Conservation (phyloP, 2,113 vertebrate species). For the Percina caprodes region DNA sequence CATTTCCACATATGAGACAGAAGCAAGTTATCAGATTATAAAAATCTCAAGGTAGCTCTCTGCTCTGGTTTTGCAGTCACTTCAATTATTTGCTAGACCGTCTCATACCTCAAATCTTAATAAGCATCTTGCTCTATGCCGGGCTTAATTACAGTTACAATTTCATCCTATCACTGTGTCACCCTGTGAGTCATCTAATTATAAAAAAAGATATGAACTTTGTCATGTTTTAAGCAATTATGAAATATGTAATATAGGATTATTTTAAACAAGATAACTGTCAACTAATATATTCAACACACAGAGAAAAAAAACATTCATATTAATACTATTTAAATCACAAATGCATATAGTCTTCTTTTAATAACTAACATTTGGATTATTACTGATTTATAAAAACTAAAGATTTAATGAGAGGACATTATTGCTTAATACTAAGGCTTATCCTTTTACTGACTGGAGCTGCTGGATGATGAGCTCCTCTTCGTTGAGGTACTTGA, state of each 20-base stretch:
- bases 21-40: conserved; percentile 65
- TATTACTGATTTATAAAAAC: background rate
- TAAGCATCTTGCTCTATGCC: conserved; percentile 72
- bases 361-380: background rate
- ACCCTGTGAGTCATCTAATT: conserved; percentile 33
- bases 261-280: background rate
- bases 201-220: conserved; percentile 39
- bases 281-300: background rate
- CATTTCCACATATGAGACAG: conserved; percentile 41
- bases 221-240: conserved; percentile 24
- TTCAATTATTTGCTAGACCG: conserved; percentile 67
- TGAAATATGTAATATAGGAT: conserved; percentile 5
- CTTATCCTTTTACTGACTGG: conserved; percentile 87
- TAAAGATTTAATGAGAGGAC: background rate
- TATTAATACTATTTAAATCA: background rate
- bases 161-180: conserved; percentile 42
- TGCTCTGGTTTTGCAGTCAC: conserved; percentile 51
- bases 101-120: conserved; percentile 72
- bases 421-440: too few species aligned
- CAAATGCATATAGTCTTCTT: background rate
- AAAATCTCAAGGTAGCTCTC: conserved; percentile 71
- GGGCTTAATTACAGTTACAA: conserved; percentile 70
- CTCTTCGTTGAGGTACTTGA: conserved; percentile 98
- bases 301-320: background rate
- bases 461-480: conserved; percentile 98